Percentiles rank a stretch among this genome's conserved stretches.
These are phyloP conservation scores for Abramis brama DNA, from an alignment of 2,113 vertebrate species.

Conservation along the genomic window DNA sequence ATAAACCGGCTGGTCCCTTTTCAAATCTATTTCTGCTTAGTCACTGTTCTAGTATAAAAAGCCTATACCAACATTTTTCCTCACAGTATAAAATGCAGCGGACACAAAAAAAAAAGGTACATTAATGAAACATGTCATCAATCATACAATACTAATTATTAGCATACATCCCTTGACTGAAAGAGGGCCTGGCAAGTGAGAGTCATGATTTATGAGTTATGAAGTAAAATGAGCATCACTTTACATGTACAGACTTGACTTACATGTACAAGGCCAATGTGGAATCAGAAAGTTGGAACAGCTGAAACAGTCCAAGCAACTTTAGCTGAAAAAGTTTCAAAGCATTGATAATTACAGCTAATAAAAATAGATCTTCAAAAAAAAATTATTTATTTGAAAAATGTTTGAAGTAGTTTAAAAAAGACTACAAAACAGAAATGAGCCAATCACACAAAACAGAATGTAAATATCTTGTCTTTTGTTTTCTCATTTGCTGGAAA, in stretches of 20 bases:
- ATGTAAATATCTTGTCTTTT: background rate
- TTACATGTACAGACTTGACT: slow-evolving; percentile 66
- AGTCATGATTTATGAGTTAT: slow-evolving; percentile 46
- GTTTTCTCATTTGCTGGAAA: background rate
- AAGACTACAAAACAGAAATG: too few species aligned
- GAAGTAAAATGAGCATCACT: slow-evolving; percentile 52
- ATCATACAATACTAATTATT: slow-evolving; percentile 1
- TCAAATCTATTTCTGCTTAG: background rate
- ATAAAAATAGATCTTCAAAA: too few species aligned
- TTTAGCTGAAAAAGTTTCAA: slow-evolving; percentile 6
- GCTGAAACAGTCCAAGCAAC: background rate
- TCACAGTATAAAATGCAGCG: background rate
- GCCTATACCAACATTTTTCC: too few species aligned
- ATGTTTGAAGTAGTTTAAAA: too few species aligned
- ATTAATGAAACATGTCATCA: background rate
- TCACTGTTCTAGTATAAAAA: slow-evolving; percentile 2
- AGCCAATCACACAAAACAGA: slow-evolving; percentile 1
- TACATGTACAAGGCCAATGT: background rate
- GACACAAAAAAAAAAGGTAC: background rate
- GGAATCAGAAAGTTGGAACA: slow-evolving; percentile 6
- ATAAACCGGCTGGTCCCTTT: background rate
- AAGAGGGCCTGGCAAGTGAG: slow-evolving; percentile 18
- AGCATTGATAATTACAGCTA: too few species aligned
- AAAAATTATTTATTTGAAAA: too few species aligned
- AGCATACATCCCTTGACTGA: slow-evolving; percentile 8